Conservation (phyloP, 2,888 invertebrate genomes). For the Mimumesa dahlbomi region DNA sequence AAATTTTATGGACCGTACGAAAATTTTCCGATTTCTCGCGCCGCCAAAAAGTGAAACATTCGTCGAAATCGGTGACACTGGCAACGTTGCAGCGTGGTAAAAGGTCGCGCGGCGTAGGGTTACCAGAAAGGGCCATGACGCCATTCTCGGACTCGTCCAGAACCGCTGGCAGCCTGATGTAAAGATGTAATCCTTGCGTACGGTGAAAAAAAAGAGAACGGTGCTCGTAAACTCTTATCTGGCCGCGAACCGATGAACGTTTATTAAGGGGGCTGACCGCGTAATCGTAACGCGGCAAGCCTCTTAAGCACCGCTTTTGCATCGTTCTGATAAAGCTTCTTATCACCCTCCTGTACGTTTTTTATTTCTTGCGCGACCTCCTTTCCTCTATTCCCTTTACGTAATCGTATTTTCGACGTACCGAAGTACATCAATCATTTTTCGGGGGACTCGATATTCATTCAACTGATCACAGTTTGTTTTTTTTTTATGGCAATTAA, state of each 20-base stretch:
- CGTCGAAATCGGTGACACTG: slow-evolving; percentile 21
- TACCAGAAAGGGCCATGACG: slow-evolving; percentile 63
- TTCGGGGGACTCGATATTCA: too few relatives aligned
- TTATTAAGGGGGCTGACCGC: too few relatives aligned
- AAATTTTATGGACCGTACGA: too few relatives aligned
- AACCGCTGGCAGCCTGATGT: slow-evolving; percentile 33
- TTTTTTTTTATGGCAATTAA: too few relatives aligned
- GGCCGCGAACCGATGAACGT: slow-evolving; percentile 70
- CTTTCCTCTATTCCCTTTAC: slow-evolving; percentile 8
- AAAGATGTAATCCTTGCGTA: slow-evolving; percentile 52
- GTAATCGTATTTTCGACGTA: not conserved
- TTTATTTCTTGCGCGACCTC: slow-evolving; percentile 15
- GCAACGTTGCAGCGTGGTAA: slow-evolving; percentile 40
- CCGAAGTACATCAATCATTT: too few relatives aligned
- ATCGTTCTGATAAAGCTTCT: slow-evolving; percentile 45
- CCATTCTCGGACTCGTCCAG: slow-evolving; percentile 48
- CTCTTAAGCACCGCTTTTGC: slow-evolving; percentile 36
- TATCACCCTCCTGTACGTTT: slow-evolving; percentile 17
- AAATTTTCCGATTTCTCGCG: too few relatives aligned
- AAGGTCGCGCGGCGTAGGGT: slow-evolving; percentile 41
- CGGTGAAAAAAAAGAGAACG: slow-evolving; percentile 25
- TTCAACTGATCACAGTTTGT: not conserved
- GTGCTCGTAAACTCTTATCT: slow-evolving; percentile 38
- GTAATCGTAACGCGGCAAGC: slow-evolving; percentile 41
- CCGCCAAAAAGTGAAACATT: slow-evolving; percentile 9